These are phyloP conservation scores for Platerodrilus igneus DNA, from an alignment of 2,888 invertebrate genomes.

Conservation along the genomic window DNA sequence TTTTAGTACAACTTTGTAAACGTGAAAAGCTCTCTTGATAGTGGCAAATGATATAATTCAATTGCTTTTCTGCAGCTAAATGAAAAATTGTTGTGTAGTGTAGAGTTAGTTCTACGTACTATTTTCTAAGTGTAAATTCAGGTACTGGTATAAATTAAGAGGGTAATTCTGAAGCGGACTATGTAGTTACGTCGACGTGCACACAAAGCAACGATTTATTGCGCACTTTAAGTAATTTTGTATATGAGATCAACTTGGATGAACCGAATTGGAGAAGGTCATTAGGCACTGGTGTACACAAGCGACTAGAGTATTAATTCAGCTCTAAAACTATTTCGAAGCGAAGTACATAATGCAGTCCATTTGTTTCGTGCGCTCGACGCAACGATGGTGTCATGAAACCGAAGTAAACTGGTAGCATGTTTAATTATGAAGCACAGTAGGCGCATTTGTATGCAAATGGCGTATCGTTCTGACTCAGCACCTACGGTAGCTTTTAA, in stretches of 20 bases:
- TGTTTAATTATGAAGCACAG: constrained; percentile 34
- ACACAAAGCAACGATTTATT: constrained; percentile 15
- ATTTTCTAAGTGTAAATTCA: too few relatives aligned
- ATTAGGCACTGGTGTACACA: constrained; percentile 9
- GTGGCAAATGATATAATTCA: too few relatives aligned
- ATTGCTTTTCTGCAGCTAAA: too few relatives aligned
- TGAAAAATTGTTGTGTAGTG: too few relatives aligned
- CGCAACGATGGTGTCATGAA: constrained; percentile 24
- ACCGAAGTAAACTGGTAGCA: constrained; percentile 25
- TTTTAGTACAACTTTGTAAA: too few relatives aligned
- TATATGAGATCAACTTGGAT: constrained; percentile 7
- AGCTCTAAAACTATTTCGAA: constrained; percentile 22
- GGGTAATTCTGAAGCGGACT: too few relatives aligned
- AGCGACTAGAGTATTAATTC: constrained; percentile 20
- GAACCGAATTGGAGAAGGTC: constrained; percentile 7
- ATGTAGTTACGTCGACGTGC: constrained; percentile 9
- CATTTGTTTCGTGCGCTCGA: constrained; percentile 25
- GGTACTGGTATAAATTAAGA: too few relatives aligned
- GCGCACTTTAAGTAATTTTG: constrained; percentile 15
- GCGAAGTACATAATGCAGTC: constrained; percentile 27
- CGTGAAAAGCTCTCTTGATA: too few relatives aligned
- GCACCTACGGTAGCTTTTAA: constrained; percentile 36
- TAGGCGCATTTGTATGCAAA: constrained; percentile 36
- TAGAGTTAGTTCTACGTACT: too few relatives aligned
- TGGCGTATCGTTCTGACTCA: constrained; percentile 33